Percentiles rank a stretch among this genome's conserved stretches.
Conservation (phyloP, 2,113 vertebrate species). For the Herpetotheres cachinnans region DNA sequence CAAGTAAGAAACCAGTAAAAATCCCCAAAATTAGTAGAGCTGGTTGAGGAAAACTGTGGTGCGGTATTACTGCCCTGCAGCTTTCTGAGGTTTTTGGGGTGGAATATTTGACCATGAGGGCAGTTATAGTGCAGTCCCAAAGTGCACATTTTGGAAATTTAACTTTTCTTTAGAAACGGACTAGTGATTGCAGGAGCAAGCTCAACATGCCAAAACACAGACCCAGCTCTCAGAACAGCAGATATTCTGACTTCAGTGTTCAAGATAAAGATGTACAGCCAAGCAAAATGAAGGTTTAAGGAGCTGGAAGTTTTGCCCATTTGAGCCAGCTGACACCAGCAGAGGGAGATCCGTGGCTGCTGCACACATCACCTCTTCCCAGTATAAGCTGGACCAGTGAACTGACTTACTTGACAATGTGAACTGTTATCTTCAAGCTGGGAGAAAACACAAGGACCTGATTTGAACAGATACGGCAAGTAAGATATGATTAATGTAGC, state of each 20-base stretch:
- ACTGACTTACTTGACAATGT: background rate
- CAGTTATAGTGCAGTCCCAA: background rate
- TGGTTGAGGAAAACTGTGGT: background rate
- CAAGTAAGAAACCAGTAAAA: slow-evolving; percentile 13
- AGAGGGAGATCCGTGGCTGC: background rate
- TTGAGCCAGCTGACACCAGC: background rate
- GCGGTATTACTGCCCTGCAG: background rate
- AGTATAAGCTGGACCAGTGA: background rate
- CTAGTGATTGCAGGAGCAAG: background rate
- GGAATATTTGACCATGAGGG: background rate
- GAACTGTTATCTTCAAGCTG: background rate
- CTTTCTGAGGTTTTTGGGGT: background rate
- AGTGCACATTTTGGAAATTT: background rate
- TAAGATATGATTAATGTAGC: background rate
- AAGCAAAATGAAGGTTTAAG: background rate
- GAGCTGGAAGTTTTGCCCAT: background rate
- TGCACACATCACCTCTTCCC: background rate
- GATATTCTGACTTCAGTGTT: background rate
- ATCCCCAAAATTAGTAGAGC: background rate
- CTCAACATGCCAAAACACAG: background rate
- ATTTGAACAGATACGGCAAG: background rate
- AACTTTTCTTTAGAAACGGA: background rate
- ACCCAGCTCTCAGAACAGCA: background rate
- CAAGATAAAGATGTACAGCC: background rate
- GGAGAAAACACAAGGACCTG: background rate